These are phyloP conservation scores for Proisotoma minuta DNA, from an alignment of 2,888 invertebrate species.

Conservation along the genomic window DNA sequence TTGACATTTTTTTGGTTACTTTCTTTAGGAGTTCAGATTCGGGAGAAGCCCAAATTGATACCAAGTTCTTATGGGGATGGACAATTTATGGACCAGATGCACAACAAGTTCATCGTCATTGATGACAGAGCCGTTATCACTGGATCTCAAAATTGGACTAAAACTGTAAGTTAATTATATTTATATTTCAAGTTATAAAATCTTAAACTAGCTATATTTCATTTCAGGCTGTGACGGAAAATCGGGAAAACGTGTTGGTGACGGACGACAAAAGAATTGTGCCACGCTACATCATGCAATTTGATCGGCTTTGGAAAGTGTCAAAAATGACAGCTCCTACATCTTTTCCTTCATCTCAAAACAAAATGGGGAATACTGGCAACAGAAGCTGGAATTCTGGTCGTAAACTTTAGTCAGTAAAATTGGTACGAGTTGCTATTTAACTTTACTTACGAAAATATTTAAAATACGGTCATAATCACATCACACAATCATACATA, in stretches of 20 bases:
- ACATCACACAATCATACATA: too few relatives aligned
- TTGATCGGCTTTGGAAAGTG: constrained; percentile 19
- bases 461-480: too few relatives aligned
- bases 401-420: too few relatives aligned
- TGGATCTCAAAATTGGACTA: constrained; percentile 33
- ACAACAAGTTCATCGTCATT: constrained; percentile 30
- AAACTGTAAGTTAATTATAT: constrained; percentile 7
- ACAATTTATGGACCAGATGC: constrained; percentile 19
- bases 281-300: constrained; percentile 7
- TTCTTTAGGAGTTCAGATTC: constrained; percentile 12
- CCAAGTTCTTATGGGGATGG: neutral
- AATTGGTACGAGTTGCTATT: too few relatives aligned
- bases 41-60: constrained; percentile 12
- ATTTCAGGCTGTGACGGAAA: constrained; percentile 23
- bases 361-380: too few relatives aligned
- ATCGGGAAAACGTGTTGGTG: constrained; percentile 25
- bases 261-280: constrained; percentile 14
- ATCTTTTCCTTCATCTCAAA: too few relatives aligned
- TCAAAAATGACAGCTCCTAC: too few relatives aligned
- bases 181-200: neutral
- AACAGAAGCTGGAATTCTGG: too few relatives aligned
- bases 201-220: neutral
- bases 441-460: too few relatives aligned
- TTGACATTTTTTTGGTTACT: neutral
- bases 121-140: constrained; percentile 14